phyloP scores from a whole-genome alignment of 2,797 vertebrate genomes.

The Sphenopsis melanotis region DNA sequence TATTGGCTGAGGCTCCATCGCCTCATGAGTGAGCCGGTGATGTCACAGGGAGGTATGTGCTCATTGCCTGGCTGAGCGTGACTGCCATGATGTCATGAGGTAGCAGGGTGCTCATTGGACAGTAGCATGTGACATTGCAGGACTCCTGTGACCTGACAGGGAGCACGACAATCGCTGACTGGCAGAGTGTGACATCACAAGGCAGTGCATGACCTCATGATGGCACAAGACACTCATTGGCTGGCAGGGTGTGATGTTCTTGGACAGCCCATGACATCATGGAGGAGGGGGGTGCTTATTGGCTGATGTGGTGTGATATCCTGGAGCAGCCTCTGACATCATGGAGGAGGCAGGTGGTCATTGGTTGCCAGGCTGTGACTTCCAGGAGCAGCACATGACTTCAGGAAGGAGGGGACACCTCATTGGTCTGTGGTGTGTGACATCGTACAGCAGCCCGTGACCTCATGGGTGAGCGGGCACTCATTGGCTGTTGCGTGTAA shows the following conservation, averaged over 20 bases:
- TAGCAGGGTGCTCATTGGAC: accelerated
- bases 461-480: accelerated
- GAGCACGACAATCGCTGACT: accelerated
- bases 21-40: background rate
- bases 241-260: background rate
- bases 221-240: accelerated
- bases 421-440: background rate
- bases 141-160: background rate
- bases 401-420: background rate
- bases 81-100: accelerated
- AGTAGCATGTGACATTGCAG: accelerated
- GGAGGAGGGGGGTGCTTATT: background rate
- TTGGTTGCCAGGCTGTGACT: background rate
- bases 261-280: background rate
- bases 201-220: background rate
- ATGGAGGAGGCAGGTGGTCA: background rate
- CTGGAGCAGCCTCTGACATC: background rate
- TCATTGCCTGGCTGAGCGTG: accelerated
- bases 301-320: background rate
- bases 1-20: accelerated
- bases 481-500: background rate
- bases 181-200: background rate
- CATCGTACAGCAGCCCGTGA: background rate
- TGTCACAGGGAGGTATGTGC: accelerated
- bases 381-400: background rate